phyloP scores from a whole-genome alignment of 2,888 invertebrate genomes.

The Lycocerus yunnanus region DNA sequence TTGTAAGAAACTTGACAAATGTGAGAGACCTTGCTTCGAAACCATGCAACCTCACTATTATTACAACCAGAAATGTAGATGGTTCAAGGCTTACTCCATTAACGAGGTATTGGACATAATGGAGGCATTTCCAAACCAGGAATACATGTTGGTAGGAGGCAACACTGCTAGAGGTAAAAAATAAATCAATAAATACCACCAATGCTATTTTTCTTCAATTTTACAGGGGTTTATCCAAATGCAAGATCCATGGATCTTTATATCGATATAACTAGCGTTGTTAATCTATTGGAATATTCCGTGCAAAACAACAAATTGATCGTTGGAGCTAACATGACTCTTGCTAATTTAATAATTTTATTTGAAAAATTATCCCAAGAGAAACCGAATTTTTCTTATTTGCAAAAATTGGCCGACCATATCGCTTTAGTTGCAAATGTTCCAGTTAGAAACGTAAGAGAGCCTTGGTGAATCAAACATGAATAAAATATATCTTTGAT shows the following conservation, averaged over 20 bases:
- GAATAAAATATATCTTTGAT: no score
- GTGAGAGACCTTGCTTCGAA: neutral
- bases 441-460: slow-evolving; percentile 71
- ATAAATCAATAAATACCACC: no score
- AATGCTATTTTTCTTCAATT: no score
- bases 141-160: neutral
- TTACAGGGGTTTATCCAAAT: slow-evolving; percentile 52
- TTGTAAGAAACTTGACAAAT: neutral
- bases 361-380: slow-evolving; percentile 54
- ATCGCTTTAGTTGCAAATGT: slow-evolving; percentile 71
- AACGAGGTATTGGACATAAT: neutral
- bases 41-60: neutral
- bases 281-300: slow-evolving; percentile 59
- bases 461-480: no score
- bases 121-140: no score
- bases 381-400: slow-evolving; percentile 62
- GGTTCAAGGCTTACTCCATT: neutral
- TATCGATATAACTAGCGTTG: slow-evolving; percentile 67
- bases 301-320: slow-evolving; percentile 56
- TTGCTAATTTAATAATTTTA: slow-evolving; percentile 61
- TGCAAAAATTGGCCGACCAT: slow-evolving; percentile 64
- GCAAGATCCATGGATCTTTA: slow-evolving; percentile 56
- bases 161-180: neutral
- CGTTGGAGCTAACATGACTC: slow-evolving; percentile 64
- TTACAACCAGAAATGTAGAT: neutral